These are phyloP conservation scores for Octomys mimax DNA, from an alignment of 2,797 vertebrate genomes.

Conservation along the genomic window DNA sequence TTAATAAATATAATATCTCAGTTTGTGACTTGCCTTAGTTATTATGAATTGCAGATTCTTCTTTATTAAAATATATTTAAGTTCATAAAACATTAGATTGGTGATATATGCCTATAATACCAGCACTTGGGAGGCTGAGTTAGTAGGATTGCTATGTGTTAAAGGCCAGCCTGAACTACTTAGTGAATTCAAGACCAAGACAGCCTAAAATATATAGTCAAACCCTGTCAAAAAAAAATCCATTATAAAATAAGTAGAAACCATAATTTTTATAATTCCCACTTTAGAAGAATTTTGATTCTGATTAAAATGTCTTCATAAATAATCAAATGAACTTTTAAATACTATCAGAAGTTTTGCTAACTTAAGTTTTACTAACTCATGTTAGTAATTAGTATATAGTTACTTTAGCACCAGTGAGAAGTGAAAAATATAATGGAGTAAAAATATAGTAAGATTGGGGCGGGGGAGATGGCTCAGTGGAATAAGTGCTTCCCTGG, in stretches of 20 bases:
- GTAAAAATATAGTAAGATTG: background rate
- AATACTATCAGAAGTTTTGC: slow-evolving; percentile 44
- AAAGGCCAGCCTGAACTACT: no score
- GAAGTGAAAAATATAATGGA: background rate
- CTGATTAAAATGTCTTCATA: background rate
- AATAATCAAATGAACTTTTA: background rate
- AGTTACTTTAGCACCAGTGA: background rate
- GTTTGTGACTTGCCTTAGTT: slow-evolving; percentile 27
- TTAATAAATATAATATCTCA: slow-evolving; percentile 2
- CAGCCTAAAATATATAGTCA: background rate
- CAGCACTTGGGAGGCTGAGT: background rate
- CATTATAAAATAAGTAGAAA: slow-evolving; percentile 30
- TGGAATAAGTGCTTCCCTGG: no score
- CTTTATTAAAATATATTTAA: slow-evolving; percentile 18
- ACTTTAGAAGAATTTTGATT: slow-evolving; percentile 13
- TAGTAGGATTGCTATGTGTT: background rate
- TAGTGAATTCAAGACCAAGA: no score
- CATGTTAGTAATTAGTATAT: background rate
- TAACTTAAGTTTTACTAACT: background rate
- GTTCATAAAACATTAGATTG: background rate
- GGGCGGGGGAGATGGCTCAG: no score
- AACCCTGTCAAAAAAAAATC: background rate
- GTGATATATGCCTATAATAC: background rate
- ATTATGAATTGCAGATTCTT: slow-evolving; percentile 46
- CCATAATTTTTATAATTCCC: slow-evolving; percentile 37